These are phyloP conservation scores for Salvator merianae DNA, from an alignment of 2,113 vertebrate species.

Conservation along the genomic window DNA sequence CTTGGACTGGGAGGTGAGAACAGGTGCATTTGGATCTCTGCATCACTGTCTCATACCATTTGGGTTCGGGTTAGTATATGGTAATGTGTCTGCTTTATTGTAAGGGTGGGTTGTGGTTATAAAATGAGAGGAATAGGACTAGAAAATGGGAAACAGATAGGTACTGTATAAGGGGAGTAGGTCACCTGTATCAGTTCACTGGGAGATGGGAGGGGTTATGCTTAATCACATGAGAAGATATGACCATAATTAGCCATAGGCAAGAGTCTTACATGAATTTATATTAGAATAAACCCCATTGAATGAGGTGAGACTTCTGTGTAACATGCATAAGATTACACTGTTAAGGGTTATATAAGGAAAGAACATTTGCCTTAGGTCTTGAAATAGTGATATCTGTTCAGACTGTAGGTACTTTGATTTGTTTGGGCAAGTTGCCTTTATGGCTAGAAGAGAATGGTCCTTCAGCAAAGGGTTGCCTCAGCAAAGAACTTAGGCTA, in stretches of 20 bases:
- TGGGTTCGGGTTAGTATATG: conserved; percentile 82
- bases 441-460: not conserved
- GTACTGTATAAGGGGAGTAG: not conserved
- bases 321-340: not conserved
- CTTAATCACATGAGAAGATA: not conserved
- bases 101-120: conserved; percentile 50
- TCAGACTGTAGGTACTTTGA: not conserved
- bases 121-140: conserved; percentile 20
- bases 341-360: not conserved
- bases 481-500: not conserved
- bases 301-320: not conserved
- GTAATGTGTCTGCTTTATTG: conserved; percentile 75
- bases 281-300: not conserved
- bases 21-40: conserved; percentile 80
- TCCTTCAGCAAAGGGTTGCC: not conserved
- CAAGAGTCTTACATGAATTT: not conserved
- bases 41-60: conserved; percentile 75
- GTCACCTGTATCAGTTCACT: not conserved
- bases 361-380: conserved; percentile 4
- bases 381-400: not conserved
- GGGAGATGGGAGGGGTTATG: not conserved
- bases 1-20: conserved; percentile 89
- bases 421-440: not conserved
- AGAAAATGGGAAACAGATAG: conserved; percentile 8
- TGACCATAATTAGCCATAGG: not conserved